A percentile compares a stretch with the other conserved stretches of the same genome.
Conservation (phyloP, 2,888 invertebrate genomes). For the Ichneumoninae sp. region DNA sequence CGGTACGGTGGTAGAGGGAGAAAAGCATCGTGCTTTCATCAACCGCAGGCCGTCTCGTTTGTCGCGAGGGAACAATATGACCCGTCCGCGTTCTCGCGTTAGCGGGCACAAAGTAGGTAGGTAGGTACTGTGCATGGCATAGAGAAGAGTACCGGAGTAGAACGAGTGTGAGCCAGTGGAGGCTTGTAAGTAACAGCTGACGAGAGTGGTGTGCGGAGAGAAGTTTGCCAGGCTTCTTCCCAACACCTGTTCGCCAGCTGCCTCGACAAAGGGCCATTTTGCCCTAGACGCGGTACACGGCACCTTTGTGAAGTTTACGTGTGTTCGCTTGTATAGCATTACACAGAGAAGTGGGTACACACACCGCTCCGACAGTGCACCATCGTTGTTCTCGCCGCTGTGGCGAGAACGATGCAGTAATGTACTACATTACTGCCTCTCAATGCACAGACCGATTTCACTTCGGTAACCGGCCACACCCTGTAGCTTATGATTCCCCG, state of each 20-base stretch:
- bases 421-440: conserved; percentile 36
- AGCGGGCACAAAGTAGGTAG: conserved; percentile 41
- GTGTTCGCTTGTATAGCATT: conserved; percentile 6
- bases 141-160: conserved; percentile 25
- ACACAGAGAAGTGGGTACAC: conserved; percentile 5
- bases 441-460: conserved; percentile 67
- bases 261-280: conserved; percentile 77
- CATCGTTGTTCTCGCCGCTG: conserved; percentile 20
- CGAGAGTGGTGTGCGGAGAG: conserved; percentile 67
- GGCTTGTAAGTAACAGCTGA: conserved; percentile 80
- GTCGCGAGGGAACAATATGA: conserved; percentile 37
- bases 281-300: conserved; percentile 65
- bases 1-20: not conserved
- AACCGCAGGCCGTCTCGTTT: conserved; percentile 13
- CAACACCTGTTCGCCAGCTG: conserved; percentile 83
- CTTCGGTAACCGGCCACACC: conserved; percentile 71
- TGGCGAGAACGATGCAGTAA: not conserved
- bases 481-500: conserved; percentile 68
- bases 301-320: conserved; percentile 36
- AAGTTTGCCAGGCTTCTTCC: conserved; percentile 57
- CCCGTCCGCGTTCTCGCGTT: conserved; percentile 32
- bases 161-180: conserved; percentile 38
- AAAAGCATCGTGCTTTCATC: conserved; percentile 12
- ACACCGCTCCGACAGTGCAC: conserved; percentile 21
- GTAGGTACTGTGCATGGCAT: conserved; percentile 2